Evolutionary conservation across 2,797 vertebrate species (phyloP).

Genomic region (Tolypeutes matacus): DNA sequence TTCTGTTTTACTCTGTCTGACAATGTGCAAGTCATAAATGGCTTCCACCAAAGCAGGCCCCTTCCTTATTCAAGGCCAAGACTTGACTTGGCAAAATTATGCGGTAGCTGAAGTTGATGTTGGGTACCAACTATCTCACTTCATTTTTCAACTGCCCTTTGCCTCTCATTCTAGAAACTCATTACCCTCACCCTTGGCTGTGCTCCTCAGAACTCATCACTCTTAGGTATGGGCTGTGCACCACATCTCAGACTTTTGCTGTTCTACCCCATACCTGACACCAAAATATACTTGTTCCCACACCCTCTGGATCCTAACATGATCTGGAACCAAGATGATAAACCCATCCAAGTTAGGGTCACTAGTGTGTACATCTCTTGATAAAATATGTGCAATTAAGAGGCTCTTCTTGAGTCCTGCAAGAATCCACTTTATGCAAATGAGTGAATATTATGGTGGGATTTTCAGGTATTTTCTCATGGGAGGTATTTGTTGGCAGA

Average conservation of each 20-base stretch:
- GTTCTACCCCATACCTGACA: not conserved
- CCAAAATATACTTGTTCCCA: not conserved
- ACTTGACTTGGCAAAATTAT: not conserved
- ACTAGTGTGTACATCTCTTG: not conserved
- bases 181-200: not conserved
- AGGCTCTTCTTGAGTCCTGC: not conserved
- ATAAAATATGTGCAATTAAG: not conserved
- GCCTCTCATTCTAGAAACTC: not conserved
- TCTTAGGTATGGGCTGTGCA: not conserved
- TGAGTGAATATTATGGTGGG: not conserved
- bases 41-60: not conserved
- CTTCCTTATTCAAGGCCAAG: not conserved
- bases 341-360: not conserved
- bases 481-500: constrained; percentile 53
- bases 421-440: not conserved
- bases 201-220: not conserved
- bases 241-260: not conserved
- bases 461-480: not conserved
- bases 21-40: not conserved
- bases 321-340: not conserved
- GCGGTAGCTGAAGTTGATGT: not conserved
- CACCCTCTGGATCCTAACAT: not conserved
- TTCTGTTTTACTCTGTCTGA: not conserved
- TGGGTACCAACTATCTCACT: not conserved
- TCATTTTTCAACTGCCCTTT: not conserved